Percentiles rank a stretch among this genome's conserved stretches.
Evolutionary conservation across 2,113 vertebrate genomes (phyloP).

Genomic region (Machaerirhynchus nigripectus): DNA sequence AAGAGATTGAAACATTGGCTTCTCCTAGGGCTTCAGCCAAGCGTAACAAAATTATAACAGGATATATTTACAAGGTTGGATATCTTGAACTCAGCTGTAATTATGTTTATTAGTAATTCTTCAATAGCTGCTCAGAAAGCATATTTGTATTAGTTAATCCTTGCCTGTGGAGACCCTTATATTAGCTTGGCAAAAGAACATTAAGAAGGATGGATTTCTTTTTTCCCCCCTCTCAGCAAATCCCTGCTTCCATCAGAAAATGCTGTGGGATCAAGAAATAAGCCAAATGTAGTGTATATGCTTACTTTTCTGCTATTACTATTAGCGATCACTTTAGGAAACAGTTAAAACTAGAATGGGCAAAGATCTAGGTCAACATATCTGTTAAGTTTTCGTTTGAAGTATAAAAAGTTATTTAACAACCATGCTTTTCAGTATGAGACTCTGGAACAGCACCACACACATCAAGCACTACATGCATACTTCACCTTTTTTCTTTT

Average conservation of each 20-base stretch:
- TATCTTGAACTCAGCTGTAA: constrained; percentile 36
- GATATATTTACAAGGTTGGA: constrained; percentile 34
- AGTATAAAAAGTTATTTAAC: background rate
- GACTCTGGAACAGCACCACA: background rate
- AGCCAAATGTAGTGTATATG: background rate
- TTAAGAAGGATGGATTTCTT: constrained; percentile 32
- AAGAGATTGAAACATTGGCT: constrained; percentile 20
- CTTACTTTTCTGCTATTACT: background rate
- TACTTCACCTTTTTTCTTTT: background rate
- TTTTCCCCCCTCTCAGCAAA: background rate
- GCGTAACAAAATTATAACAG: constrained; percentile 29
- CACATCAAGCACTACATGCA: background rate
- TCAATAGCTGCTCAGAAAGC: constrained; percentile 33
- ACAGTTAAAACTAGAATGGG: background rate
- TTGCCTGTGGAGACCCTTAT: constrained; percentile 43
- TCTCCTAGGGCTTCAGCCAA: constrained; percentile 18
- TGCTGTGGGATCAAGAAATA: background rate
- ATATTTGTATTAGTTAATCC: constrained; percentile 57
- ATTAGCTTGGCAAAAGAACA: constrained; percentile 39
- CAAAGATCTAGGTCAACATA: background rate
- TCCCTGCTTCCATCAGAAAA: constrained; percentile 6
- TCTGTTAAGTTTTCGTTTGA: background rate
- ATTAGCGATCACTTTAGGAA: background rate
- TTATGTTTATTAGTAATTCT: constrained; percentile 33
- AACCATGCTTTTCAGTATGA: background rate